These are phyloP conservation scores for Indri indri DNA, from an alignment of 2,113 vertebrate species.

Conservation along the genomic window DNA sequence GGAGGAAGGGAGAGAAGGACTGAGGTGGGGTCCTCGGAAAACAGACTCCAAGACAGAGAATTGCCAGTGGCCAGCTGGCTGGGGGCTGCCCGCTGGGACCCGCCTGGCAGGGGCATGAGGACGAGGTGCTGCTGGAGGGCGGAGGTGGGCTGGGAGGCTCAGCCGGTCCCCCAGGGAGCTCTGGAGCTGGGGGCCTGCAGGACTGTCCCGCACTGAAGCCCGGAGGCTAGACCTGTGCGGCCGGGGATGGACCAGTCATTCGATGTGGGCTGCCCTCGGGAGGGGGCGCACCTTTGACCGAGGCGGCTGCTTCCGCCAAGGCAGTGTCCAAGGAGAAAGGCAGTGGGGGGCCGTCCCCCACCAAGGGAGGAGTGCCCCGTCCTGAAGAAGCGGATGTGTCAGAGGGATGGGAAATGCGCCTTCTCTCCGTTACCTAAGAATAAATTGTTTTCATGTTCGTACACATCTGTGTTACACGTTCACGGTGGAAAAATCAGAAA, in stretches of 20 bases:
- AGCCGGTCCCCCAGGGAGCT: neutral
- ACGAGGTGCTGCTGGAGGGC: fast-evolving
- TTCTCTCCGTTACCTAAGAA: neutral
- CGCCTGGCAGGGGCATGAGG: neutral
- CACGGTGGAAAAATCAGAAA: neutral
- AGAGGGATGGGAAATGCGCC: fast-evolving
- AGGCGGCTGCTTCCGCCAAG: no score
- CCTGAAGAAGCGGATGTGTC: neutral
- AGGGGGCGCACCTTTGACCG: neutral
- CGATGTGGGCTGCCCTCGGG: neutral
- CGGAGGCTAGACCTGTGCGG: neutral
- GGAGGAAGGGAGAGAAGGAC: neutral
- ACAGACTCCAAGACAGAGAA: neutral
- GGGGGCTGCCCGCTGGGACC: no score
- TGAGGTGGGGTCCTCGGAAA: neutral
- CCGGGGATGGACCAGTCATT: neutral
- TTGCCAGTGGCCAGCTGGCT: neutral
- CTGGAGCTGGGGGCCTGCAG: neutral
- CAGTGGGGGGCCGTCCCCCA: neutral
- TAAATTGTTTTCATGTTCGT: fast-evolving
- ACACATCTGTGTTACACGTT: neutral
- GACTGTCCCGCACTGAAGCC: neutral
- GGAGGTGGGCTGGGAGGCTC: neutral
- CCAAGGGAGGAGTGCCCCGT: neutral
- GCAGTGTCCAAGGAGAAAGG: neutral